Base-by-base conservation (phyloP, 2,797 vertebrate genomes). In the Microcaecilia unicolor region DNA sequence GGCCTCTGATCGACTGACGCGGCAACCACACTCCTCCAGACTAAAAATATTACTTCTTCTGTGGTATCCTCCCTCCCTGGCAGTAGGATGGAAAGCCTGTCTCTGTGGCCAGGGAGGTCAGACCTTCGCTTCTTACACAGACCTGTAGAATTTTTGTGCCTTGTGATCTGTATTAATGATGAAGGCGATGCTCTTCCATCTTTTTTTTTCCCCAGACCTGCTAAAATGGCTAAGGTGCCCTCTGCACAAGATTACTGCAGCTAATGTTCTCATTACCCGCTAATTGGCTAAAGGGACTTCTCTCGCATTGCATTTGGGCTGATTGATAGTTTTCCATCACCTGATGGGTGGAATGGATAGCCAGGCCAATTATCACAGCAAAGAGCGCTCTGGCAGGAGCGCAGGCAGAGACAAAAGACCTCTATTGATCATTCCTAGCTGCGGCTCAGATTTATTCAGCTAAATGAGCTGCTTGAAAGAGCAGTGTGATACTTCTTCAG, bases 221-320 rank as follows among this genome's bases (percentile, higher is more conserved):
- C 37, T 67, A 61, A 67, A 83, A 85, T 83, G 76, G 78, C 78
- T 78, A 85, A 85, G 80, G 83, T 85, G 83, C 80, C 81, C 81
- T 85, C 72, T 83, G 70, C 57, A 67, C 70, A 83, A 80, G 77
- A 58, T n/a, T 55, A 71, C 67, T 48, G 43, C 66, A 51, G 76
- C 73, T 83, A 83, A 85, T 83, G 83, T 78, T 69, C 79, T 84
- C 81, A 84, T 84, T 85, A 85, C 73, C 51, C 64, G 34, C 76
- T 84, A 85, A 85, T 84, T 84, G 83, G 80, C 79, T 78, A 69
- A 77, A 76, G 76, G 78, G 76, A 77, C 73, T 80, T 81, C 71
- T 78, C 76, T 78, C 74, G 68, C 69, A 65, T 76, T 74, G 74
- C 70, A 71, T 81, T 84, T 80, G 75, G 67, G 37, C 66, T 81